Conservation (phyloP, 2,113 vertebrate genomes). For the Chiloscyllium plagiosum region DNA sequence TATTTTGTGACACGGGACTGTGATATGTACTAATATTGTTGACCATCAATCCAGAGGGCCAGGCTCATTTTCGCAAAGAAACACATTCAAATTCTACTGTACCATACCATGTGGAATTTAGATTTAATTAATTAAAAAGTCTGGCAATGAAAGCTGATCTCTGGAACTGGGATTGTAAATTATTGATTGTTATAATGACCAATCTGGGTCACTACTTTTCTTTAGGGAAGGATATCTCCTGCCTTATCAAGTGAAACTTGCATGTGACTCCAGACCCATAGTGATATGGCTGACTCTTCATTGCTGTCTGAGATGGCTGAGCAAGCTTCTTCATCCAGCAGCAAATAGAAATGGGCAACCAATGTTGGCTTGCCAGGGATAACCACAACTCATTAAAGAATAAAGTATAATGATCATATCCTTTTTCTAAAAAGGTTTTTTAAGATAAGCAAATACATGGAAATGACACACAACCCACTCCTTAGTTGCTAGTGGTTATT, state of each 20-base stretch:
- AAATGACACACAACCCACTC: not conserved
- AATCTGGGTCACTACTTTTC: too few relatives aligned
- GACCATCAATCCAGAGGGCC: too few relatives aligned
- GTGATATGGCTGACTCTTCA: not conserved
- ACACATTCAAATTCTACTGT: too few relatives aligned
- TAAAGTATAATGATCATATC: not conserved
- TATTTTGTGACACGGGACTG: too few relatives aligned
- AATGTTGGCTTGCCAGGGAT: not conserved
- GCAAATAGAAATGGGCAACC: not conserved
- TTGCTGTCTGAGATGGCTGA: not conserved
- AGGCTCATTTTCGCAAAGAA: too few relatives aligned
- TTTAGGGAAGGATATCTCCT: not conserved
- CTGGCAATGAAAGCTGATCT: not conserved
- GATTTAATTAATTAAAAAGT: not conserved
- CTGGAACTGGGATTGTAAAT: not conserved
- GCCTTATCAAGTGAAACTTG: not conserved
- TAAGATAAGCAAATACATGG: not conserved
- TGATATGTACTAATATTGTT: too few relatives aligned
- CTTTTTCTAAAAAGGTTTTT: not conserved
- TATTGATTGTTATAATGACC: not conserved
- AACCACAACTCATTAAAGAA: too few relatives aligned
- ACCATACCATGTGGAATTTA: not conserved
- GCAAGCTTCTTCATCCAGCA: not conserved
- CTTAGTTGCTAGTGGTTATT: not conserved
- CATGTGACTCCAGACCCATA: not conserved